phyloP scores from a whole-genome alignment of 30 jellyfish, hydroid and myxozoan genomes.

The Sanderia malayensis region DNA sequence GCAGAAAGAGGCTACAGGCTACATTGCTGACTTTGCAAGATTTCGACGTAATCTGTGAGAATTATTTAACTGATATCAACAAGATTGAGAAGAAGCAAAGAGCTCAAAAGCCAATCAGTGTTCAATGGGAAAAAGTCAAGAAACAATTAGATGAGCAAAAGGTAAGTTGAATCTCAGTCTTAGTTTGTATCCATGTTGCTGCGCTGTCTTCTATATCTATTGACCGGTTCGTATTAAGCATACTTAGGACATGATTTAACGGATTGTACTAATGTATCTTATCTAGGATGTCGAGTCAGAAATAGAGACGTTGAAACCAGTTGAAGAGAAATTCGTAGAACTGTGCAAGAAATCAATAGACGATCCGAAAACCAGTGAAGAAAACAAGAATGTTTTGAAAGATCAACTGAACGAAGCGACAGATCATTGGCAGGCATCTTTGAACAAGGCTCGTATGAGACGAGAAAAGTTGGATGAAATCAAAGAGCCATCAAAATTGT shows the following conservation, averaged over 20 bases:
- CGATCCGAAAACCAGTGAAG: conserved; percentile 23
- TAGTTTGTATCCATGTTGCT: no score
- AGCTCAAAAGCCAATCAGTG: conserved; percentile 64
- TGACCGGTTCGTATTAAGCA: no score
- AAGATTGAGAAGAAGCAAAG: conserved; percentile 49
- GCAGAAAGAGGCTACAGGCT: conserved; percentile 56
- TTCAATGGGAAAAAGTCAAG: conserved; percentile 69
- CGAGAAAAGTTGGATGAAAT: conserved; percentile 57
- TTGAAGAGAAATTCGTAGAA: conserved; percentile 49
- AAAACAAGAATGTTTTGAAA: conserved; percentile 51
- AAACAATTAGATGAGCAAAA: conserved; percentile 65
- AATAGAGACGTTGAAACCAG: conserved; percentile 40
- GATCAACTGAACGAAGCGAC: conserved; percentile 40
- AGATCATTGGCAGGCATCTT: conserved; percentile 45
- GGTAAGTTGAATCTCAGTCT: no score
- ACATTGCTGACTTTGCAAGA: conserved; percentile 60
- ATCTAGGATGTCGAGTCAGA: conserved; percentile 57
- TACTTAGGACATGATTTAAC: no score
- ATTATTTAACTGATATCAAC: conserved; percentile 28
- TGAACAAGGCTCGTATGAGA: conserved; percentile 24
- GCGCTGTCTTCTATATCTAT: no score
- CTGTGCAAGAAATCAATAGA: conserved; percentile 51
- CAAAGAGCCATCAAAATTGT: conserved; percentile 54
- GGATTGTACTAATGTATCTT: no score
- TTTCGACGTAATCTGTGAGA: conserved; percentile 47